Conservation (phyloP, 2,888 invertebrate species). For the Melanostoma mellinum region DNA sequence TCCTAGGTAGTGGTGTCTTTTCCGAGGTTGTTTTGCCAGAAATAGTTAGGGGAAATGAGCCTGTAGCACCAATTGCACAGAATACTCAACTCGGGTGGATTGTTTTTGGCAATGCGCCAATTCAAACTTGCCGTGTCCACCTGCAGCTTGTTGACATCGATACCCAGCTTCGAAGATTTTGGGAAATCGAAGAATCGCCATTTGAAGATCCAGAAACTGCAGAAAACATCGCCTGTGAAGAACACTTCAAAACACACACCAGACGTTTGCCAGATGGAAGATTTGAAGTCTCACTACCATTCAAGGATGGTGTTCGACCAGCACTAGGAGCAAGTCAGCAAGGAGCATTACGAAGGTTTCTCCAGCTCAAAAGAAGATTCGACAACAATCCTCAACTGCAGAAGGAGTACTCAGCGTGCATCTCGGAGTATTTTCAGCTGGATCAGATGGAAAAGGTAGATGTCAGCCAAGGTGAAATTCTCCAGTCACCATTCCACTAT, state of each 20-base stretch:
- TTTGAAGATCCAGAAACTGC: not conserved
- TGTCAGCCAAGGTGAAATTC: constrained; percentile 11
- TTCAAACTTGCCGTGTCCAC: constrained; percentile 3
- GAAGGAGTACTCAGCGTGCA: not conserved
- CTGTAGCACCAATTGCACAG: constrained; percentile 27
- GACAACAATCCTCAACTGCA: constrained; percentile 8
- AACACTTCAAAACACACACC: constrained; percentile 2
- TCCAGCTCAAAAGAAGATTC: constrained; percentile 10
- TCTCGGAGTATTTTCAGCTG: constrained; percentile 15
- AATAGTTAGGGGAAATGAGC: constrained; percentile 10
- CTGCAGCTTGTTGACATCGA: constrained; percentile 1
- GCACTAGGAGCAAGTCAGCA: constrained; percentile 10
- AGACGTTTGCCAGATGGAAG: constrained; percentile 23
- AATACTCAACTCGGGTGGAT: constrained; percentile 34
- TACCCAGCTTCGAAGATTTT: constrained; percentile 20
- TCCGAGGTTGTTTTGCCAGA: constrained; percentile 13
- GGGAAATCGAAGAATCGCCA: constrained; percentile 20
- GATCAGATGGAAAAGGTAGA: constrained; percentile 27
- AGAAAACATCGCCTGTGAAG: not conserved
- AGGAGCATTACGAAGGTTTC: not conserved
- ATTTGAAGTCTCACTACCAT: constrained; percentile 10
- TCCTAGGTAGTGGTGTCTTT: constrained; percentile 20
- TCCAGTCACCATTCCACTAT: constrained; percentile 26
- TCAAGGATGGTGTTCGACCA: constrained; percentile 5
- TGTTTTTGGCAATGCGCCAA: constrained; percentile 8